Evolutionary conservation across 2,113 vertebrate species (phyloP).

Genomic region (Corvus cornix): DNA sequence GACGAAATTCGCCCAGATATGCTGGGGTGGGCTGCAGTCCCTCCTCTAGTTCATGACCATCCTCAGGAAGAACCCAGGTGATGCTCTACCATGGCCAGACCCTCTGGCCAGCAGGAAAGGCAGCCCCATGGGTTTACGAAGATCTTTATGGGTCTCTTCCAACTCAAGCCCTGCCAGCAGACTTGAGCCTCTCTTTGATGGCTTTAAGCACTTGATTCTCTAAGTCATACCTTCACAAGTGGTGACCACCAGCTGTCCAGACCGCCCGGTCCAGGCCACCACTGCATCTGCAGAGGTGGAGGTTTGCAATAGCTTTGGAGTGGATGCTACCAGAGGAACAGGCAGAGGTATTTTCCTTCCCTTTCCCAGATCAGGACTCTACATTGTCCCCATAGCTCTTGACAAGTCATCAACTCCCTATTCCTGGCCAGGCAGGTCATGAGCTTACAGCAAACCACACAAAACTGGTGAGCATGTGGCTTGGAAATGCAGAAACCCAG

Average conservation of each 20-base stretch:
- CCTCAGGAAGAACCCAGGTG: neutral
- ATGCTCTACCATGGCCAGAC: rapidly evolving
- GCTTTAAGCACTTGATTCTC: neutral
- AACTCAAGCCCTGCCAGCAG: neutral
- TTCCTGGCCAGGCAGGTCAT: rapidly evolving
- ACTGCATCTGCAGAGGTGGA: neutral
- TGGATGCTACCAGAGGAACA: neutral
- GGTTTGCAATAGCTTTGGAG: neutral
- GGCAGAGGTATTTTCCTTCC: neutral
- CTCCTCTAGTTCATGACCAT: neutral
- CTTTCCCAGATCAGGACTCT: neutral
- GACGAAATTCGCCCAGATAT: neutral
- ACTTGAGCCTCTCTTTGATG: neutral
- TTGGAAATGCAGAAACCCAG: neutral
- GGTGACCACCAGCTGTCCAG: neutral
- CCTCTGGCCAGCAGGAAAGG: neutral
- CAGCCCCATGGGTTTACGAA: neutral
- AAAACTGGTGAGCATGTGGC: neutral
- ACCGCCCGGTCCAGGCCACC: neutral
- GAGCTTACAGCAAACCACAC: neutral
- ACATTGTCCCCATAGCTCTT: neutral
- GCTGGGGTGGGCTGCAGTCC: neutral
- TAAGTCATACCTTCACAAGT: neutral
- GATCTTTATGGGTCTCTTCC: neutral
- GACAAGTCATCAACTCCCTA: neutral